Evolutionary conservation across 2,797 vertebrate genomes (phyloP), one percentile per base, ranked within the genome.

Genomic region (Selene dorsalis): DNA sequence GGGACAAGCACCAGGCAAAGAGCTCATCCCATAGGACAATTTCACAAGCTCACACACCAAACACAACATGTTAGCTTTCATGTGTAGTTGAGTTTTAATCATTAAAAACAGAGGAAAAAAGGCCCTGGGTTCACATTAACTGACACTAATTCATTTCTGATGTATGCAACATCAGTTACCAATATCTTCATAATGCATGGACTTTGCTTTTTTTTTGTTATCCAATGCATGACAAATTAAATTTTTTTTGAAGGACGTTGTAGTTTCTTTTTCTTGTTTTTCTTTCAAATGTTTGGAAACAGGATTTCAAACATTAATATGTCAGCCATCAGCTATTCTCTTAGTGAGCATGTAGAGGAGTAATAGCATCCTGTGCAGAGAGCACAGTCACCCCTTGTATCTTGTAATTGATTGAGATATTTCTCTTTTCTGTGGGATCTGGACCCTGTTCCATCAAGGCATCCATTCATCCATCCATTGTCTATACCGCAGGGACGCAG

Each of bases 1-100:
- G 68, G 80, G 77, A 84, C 73, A 73, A 78, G 74, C 83, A 72
- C 67, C 86, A 82, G 68, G 58, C 62, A 66, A 69, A 69, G 45
- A 48, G 62, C 81, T 84, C 68, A 80, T 79, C 75, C 76, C 64
- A 48, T 74, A 79, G 53, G 48, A 74, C 47, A 43, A 69, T 65
- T 82, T 64, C 56, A 62, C n/a, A 45, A 55, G 59, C 68, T 60
- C 43, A 83, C 77, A 85, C 72, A 87, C 38, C 52, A 85, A 86
- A 80, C 57, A 24, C 38, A 72, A 35, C 0, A 17, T 58, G 60
- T 65, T 73, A 71, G 28, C 60, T 74, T 82, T 65, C 30, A 75
- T 77, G 71, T 89, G 73, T 77, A 72, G 74, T 28, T 77, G 65
- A 71, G 75, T 83, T 78, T 87, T 24, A 61, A 26, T 77, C 66